Evolutionary conservation across 2,888 invertebrate species (phyloP), one percentile per base, ranked within the genome.

Genomic region (Tenthredo mesomela): DNA sequence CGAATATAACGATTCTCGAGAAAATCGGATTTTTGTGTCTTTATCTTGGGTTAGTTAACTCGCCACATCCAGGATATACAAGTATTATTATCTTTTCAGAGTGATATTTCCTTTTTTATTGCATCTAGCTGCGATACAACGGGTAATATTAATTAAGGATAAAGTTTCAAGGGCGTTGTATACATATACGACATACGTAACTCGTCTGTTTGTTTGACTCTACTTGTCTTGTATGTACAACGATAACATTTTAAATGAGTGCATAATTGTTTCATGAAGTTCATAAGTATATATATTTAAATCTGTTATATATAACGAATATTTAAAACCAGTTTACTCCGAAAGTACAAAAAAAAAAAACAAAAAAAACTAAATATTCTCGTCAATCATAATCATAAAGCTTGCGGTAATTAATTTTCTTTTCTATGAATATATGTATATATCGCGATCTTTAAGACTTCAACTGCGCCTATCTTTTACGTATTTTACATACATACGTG

Each of bases 31-130:
- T 18, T 50, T 54, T n/a, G 10, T n/a, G 25, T 7, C 71, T 47
- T 77, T 77, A 77, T 77, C 77, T 18, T 54, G 18, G 77, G 47
- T 77, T 18, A 54, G 54, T 29, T 77, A n/a, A 25, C 77, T 54
- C 29, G n/a, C 50, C 77, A 77, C 77, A 50, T 77, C 77, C 77
- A 25, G 73, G 73, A 73, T 73, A 73, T 73, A 21, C 21, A 33
- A 15, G 47, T 29, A 29, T 77, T 29, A 54, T 54, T 54, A 10
- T 29, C 7, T 25, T 0, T 77, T n/a, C 7, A 29, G 54, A 29
- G 29, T 54, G 54, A 77, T 77, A 54, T 29, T 47, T 12, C 6
- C 2, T 0, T 29, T 29, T 18, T 18, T 33, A 12, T 9, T n/a
- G 50, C 50, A 15, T 50, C 33, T 77, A n/a, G n/a, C 33, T 50